A percentile compares a stretch with the other conserved stretches of the same genome.
phyloP scores from a whole-genome alignment of 2,888 invertebrate genomes.

The Macrosoma leucophasiata region DNA sequence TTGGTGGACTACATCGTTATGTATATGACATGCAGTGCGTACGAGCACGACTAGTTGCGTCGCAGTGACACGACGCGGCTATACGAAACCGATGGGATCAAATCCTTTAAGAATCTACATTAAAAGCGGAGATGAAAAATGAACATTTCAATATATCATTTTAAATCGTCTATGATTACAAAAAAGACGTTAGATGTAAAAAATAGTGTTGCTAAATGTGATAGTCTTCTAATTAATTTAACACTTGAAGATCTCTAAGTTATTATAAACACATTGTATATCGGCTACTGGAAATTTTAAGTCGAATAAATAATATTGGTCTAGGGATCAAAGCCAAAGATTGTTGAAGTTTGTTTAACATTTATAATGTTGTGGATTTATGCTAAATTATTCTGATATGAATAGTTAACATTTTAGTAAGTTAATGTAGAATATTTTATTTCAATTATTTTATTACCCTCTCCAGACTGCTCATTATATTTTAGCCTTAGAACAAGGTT shows the following conservation, averaged over 20 bases:
- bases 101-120: conserved; percentile 76
- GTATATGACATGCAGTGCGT: too few species aligned
- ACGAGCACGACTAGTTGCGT: conserved; percentile 25
- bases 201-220: conserved; percentile 73
- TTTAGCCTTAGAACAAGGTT: conserved; percentile 62
- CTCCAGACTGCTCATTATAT: conserved; percentile 72
- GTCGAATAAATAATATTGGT: conserved; percentile 78
- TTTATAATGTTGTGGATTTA: conserved; percentile 72
- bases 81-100: conserved; percentile 76
- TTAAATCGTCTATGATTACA: conserved; percentile 60
- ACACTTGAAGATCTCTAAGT: conserved; percentile 67
- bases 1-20: too few species aligned
- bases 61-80: conserved; percentile 43
- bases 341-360: conserved; percentile 79
- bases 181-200: conserved; percentile 70
- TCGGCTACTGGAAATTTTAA: conserved; percentile 56
- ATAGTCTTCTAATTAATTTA: conserved; percentile 72
- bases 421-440: conserved; percentile 55
- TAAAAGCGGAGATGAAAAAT: conserved; percentile 59
- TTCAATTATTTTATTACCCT: conserved; percentile 66
- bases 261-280: conserved; percentile 54
- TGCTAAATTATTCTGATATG: conserved; percentile 72
- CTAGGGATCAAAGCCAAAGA: conserved; percentile 91
- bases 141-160: conserved; percentile 63
- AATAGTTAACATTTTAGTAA: conserved; percentile 62